These are phyloP conservation scores for Dryomyza anilis DNA, from an alignment of 2,888 invertebrate species.

Conservation along the genomic window DNA sequence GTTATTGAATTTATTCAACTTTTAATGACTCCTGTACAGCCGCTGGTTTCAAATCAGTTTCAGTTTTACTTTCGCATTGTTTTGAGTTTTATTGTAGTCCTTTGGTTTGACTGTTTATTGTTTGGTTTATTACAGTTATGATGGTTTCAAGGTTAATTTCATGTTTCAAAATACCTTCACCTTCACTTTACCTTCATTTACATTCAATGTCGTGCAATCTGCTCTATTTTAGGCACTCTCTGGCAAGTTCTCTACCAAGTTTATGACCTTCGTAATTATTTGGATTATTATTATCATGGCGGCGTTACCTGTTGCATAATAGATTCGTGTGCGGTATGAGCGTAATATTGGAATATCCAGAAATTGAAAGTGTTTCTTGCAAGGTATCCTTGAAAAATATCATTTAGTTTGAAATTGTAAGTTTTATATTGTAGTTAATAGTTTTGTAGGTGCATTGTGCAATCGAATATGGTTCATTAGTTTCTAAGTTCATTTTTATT, in stretches of 20 bases:
- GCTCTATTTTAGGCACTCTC: background rate
- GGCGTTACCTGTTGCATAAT: conserved; percentile 10
- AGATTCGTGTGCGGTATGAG: background rate
- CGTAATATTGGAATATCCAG: background rate
- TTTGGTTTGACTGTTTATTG: background rate
- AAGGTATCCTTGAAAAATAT: too few relatives aligned
- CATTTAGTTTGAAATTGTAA: too few relatives aligned
- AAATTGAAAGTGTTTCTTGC: conserved; percentile 5
- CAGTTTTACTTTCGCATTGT: conserved; percentile 10
- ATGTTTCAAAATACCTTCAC: too few relatives aligned
- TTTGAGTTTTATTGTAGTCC: conserved; percentile 3
- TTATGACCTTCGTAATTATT: conserved; percentile 3
- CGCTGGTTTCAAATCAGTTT: background rate
- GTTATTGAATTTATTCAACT: conserved; percentile 6
- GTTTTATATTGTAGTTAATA: too few relatives aligned
- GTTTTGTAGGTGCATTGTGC: too few relatives aligned
- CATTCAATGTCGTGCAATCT: too few relatives aligned
- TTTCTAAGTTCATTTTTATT: too few relatives aligned
- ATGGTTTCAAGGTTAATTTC: too few relatives aligned
- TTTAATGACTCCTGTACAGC: conserved; percentile 7
- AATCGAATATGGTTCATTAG: too few relatives aligned
- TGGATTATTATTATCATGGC: background rate
- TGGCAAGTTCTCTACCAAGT: background rate
- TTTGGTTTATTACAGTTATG: background rate
- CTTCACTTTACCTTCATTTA: too few relatives aligned